phyloP scores from a whole-genome alignment of 2,797 vertebrate species.

The Sebastes alutus region DNA sequence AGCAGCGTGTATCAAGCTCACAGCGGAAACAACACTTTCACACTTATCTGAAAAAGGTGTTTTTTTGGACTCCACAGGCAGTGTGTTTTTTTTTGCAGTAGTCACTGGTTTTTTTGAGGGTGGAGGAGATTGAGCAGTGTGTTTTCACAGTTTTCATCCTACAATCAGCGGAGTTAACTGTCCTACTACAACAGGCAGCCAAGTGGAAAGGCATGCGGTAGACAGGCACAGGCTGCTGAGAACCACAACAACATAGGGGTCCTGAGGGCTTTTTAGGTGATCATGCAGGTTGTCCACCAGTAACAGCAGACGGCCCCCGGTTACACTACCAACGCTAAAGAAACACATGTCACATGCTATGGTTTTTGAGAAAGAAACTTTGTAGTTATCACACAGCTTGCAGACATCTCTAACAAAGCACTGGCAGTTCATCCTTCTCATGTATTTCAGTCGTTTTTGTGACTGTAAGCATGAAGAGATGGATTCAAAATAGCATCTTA shows the following conservation, averaged over 20 bases:
- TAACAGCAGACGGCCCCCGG: slow-evolving; percentile 11
- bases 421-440: not conserved
- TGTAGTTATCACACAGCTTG: not conserved
- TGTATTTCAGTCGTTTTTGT: not conserved
- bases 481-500: slow-evolving; percentile 8
- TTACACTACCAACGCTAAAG: slow-evolving; percentile 12
- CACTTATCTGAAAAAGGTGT: slow-evolving; percentile 18
- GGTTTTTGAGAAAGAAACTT: slow-evolving; percentile 14
- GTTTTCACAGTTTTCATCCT: slow-evolving; percentile 68
- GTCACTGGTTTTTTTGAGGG: slow-evolving; percentile 12
- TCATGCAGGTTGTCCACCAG: slow-evolving; percentile 49
- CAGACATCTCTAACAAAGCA: not conserved
- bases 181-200: slow-evolving; percentile 71
- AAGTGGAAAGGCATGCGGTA: slow-evolving; percentile 78
- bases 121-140: slow-evolving; percentile 24
- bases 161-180: slow-evolving; percentile 72
- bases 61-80: slow-evolving; percentile 22
- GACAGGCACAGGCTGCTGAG: slow-evolving; percentile 53
- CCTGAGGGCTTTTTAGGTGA: slow-evolving; percentile 69
- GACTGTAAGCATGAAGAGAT: not conserved
- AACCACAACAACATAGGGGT: slow-evolving; percentile 67
- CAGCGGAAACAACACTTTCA: slow-evolving; percentile 51
- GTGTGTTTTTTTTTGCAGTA: slow-evolving; percentile 27
- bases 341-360: slow-evolving; percentile 7
- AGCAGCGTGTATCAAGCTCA: slow-evolving; percentile 22